Evolutionary conservation across 2,888 invertebrate genomes (phyloP), one percentile per base, ranked within the genome.

Genomic region (Sturmia bella): DNA sequence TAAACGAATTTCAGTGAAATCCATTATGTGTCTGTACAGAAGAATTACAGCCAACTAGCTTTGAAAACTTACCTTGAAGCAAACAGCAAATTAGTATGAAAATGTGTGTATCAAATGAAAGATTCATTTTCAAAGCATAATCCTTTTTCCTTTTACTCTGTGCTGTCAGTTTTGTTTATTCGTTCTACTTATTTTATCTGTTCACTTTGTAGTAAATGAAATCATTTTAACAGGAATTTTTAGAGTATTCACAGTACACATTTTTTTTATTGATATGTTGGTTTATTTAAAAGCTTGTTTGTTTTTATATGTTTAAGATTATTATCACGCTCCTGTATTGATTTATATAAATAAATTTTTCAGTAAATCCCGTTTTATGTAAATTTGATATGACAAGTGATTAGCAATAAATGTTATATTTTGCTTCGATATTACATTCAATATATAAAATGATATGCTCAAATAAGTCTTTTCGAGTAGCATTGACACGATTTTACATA

Each of bases 61-160:
- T n/a, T 37, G 19, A 2, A 37, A 41, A 84, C 88, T 88, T 84
- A 88, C 88, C 88, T 87, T 88, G 88, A 85, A 88, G 86, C 85
- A 89, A 84, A 85, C 86, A 87, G 85, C 87, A 87, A 86, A 87
- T 87, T 86, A 90, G 87, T 85, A 90, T 84, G 86, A 90, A 87
- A 85, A 90, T 87, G 86, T 86, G 87, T 85, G 88, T 87, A 87
- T 88, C 88, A 85, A 87, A 88, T 86, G 87, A 85, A 85, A 88
- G 87, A 88, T 88, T 89, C 90, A 90, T 90, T 87, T 89, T 89
- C 87, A 86, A 86, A 87, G 87, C 89, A 90, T 89, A 89, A 90
- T 90, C 88, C 86, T 81, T 84, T 82, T 80, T 84, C 85, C 27
- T 19, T 52, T 11, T 61, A 11, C 15, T 69, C 15, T 74, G n/a